A percentile compares a stretch with the other conserved stretches of the same genome.
These are phyloP conservation scores for Sparus aurata DNA, from an alignment of 2,797 vertebrate genomes.

Conservation along the genomic window DNA sequence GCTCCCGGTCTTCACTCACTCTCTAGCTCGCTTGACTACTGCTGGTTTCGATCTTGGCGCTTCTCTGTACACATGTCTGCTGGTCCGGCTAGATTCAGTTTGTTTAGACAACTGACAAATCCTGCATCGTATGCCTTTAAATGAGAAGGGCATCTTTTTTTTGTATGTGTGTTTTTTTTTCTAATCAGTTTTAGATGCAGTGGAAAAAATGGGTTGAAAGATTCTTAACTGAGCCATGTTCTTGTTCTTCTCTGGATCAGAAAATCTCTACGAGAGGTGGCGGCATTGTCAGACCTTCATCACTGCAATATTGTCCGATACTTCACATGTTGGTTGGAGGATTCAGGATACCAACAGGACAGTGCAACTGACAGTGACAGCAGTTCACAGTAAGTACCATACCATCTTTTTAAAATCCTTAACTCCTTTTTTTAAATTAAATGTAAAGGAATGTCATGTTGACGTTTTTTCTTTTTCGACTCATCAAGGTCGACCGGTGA, in stretches of 20 bases:
- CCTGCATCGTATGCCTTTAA: no score
- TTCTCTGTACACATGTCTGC: no score
- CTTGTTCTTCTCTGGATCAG: constrained; percentile 34
- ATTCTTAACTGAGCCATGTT: neutral
- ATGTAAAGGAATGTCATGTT: neutral
- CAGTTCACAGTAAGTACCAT: constrained; percentile 59
- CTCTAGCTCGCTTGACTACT: no score
- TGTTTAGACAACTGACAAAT: no score
- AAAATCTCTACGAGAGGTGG: constrained; percentile 70
- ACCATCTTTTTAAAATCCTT: neutral
- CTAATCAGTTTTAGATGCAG: neutral
- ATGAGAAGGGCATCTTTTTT: no score
- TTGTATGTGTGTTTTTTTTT: no score
- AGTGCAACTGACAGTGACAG: constrained; percentile 43
- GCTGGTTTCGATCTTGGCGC: no score
- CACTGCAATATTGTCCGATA: constrained; percentile 79
- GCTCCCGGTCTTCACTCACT: no score
- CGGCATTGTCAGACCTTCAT: constrained; percentile 46
- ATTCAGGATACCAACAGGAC: constrained; percentile 43
- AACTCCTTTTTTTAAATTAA: neutral
- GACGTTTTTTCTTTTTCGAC: neutral
- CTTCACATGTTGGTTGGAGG: constrained; percentile 62
- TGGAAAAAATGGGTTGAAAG: neutral
- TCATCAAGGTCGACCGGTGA: constrained; percentile 57
- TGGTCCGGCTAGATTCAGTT: no score